A percentile compares a stretch with the other conserved stretches of the same genome.
These are phyloP conservation scores for Melanerpes formicivorus DNA, from an alignment of 2,113 vertebrate species.

Conservation along the genomic window DNA sequence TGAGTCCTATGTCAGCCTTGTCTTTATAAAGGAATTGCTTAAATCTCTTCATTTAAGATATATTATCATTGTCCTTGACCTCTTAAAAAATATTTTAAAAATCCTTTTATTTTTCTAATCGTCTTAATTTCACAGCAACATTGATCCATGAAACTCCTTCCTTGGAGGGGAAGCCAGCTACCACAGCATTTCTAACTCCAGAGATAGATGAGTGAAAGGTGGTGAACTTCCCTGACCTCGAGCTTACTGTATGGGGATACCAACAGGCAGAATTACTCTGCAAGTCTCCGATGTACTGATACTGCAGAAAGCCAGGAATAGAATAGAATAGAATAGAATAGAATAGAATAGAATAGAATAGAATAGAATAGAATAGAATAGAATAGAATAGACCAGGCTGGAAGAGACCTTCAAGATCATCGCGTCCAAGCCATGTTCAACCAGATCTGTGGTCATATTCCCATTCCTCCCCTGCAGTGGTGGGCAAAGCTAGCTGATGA, in stretches of 20 bases:
- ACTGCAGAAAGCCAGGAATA: background rate
- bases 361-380: too few species aligned
- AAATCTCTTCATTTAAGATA: background rate
- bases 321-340: too few species aligned
- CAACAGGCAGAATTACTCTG: background rate
- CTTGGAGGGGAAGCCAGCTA: background rate
- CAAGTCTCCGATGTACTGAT: background rate
- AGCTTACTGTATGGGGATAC: background rate
- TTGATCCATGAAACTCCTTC: background rate
- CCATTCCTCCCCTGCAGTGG: background rate
- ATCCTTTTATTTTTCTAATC: background rate
- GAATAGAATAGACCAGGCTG: too few species aligned
- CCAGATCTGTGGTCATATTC: background rate
- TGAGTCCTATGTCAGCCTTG: background rate
- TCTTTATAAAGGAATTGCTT: background rate
- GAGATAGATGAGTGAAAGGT: background rate
- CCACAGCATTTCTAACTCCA: background rate
- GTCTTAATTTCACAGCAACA: background rate
- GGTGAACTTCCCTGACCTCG: accelerated
- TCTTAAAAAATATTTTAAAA: background rate
- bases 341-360: too few species aligned
- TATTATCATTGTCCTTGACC: background rate
- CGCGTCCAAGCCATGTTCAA: background rate
- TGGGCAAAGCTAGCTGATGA: background rate
- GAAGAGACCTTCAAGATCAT: too few species aligned